Evolutionary conservation across 2,888 invertebrate species (phyloP), one percentile per base, ranked within the genome.

Genomic region (Embidobia sp.): DNA sequence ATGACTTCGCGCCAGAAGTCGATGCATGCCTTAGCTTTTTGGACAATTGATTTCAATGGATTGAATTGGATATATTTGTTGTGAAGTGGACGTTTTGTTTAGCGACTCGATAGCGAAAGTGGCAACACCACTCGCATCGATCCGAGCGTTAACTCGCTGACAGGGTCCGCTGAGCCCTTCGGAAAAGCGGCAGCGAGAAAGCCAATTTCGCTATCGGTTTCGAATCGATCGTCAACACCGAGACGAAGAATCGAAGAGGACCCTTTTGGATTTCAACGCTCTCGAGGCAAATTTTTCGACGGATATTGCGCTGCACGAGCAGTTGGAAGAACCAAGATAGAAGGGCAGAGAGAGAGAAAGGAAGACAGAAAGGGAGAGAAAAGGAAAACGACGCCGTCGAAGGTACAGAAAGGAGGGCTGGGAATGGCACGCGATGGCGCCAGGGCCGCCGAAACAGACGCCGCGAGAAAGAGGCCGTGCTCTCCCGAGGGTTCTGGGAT

Each of bases 401-500:
- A 70, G 61, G 46, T 48, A 66, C 19, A 42, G 51, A 66, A 66
- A 40, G 55, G 66, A 63, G 48, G 63, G 67, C 73, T 57, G 69
- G 63, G 59, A 70, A 64, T 59, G 66, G 74, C 44, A 44, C 53
- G 72, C 57, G 75, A 61, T 66, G 69, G 51, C 44, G 69, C 53
- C 42, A 18, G 63, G 59, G 53, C 51, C 7, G 51, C 51, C 72
- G 74, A 64, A 63, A 66, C 48, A 78, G 80, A 77, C 70, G 72
- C 53, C 49, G 72, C 74, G 76, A 70, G 78, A 77, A 78, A 80
- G 79, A 79, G 80, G 80, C 81, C 81, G 80, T 80, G 77, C 82
- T 83, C 82, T 80, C 84, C 83, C 80, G 83, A 85, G 87, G 85
- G 85, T 85, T 83, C 83, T 83, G 82, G 84, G 87, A 88, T 88